Base-by-base conservation (phyloP, 2,888 invertebrate genomes). In the Busseola fusca region DNA sequence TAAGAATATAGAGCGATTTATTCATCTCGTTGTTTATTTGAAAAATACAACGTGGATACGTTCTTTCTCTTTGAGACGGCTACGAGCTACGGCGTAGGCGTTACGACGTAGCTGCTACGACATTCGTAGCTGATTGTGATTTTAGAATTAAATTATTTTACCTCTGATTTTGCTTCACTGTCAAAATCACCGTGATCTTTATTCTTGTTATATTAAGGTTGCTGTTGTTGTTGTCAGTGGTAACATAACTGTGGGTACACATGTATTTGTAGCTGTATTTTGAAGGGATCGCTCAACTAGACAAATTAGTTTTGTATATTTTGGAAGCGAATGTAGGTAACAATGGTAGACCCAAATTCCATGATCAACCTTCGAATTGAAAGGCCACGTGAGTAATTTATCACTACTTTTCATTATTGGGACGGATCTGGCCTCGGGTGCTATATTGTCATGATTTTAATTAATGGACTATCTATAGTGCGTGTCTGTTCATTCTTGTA, bases 61-160 rank as follows among this genome's bases (percentile, higher is more conserved):
- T 14, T 4, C 1, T n/a, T 14, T 18, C 7, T 16, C 7, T 16
- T 16, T 37, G 1, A 18, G 3, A n/a, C 34, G 25, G 5, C 54
- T 64, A 64, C 50, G 18, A 25, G 68, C 64, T 74, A 79, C 64
- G 63, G n/a, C 78, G 78, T 74, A 77, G 78, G 1, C 12, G 40
- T 34, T 54, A 59, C 30, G 59, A 3, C 54, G 72, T 72, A 75
- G 54, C 18, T 0, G 48, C 74, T 79, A 73, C 59, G 42, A 48
- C 1, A 56, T 5, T 54, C 54, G 50, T 64, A 57, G 50, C 37
- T 12, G 6, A 1, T 34, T 34, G 25, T n/a, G 10, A 14, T 50
- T 42, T 14, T 67, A 45, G n/a, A 27, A 18, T 9, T 62, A 40
- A 3, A 1, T 27, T 21, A 27, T 27, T 14, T 42, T 21, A 14